A percentile compares a stretch with the other conserved stretches of the same genome.
Evolutionary conservation across 2,888 invertebrate genomes (phyloP).

Genomic region (Fragum fragum): DNA sequence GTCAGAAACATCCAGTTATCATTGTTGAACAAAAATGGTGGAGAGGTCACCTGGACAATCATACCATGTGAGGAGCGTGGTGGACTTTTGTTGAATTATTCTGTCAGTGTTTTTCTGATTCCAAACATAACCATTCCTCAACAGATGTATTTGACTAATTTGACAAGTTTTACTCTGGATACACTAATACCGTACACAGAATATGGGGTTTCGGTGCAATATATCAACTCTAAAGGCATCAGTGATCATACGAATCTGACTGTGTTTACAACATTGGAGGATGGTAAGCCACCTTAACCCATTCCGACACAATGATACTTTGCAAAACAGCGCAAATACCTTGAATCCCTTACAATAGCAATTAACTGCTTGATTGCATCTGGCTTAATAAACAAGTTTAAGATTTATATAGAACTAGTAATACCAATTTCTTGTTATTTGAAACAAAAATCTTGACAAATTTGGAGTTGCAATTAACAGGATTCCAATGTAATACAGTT

Average conservation of each 20-base stretch:
- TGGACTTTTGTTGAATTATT: conserved; percentile 68
- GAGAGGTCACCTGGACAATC: conserved; percentile 70
- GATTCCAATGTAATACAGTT: no score
- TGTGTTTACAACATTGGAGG: conserved; percentile 73
- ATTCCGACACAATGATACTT: no score
- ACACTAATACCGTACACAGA: conserved; percentile 69
- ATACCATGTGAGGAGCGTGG: conserved; percentile 74
- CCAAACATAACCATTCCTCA: neutral
- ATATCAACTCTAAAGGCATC: conserved; percentile 75
- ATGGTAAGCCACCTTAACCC: conserved; percentile 67
- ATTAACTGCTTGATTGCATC: no score
- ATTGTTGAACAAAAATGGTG: conserved; percentile 23
- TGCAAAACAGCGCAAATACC: no score
- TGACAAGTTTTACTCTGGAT: neutral
- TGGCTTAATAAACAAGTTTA: no score
- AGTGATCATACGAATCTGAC: conserved; percentile 53
- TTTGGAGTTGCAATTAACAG: no score
- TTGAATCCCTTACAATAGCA: no score
- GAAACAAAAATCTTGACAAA: no score
- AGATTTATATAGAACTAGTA: no score
- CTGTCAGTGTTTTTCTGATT: conserved; percentile 38
- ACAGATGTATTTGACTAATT: conserved; percentile 10
- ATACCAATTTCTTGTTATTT: no score
- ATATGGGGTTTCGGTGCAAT: conserved; percentile 74
- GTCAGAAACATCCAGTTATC: conserved; percentile 55